phyloP scores from a whole-genome alignment of 2,113 vertebrate genomes.

The Campylomormyrus numenius region DNA sequence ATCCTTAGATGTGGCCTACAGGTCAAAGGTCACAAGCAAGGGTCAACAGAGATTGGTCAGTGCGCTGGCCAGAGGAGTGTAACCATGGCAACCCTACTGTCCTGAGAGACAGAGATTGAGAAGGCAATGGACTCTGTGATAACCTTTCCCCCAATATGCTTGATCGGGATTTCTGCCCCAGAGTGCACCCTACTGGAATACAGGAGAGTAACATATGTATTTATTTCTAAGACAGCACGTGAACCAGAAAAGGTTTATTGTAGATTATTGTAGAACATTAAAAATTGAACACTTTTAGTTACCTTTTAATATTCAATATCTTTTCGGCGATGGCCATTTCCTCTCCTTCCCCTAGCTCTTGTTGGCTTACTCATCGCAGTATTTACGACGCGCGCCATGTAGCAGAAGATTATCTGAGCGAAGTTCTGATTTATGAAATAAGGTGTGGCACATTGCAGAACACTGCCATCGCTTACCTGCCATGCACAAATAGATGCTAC shows the following conservation, averaged over 20 bases:
- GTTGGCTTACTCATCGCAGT: background rate
- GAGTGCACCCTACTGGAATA: conserved; percentile 12
- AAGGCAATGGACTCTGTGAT: conserved; percentile 21
- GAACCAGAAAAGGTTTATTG: background rate
- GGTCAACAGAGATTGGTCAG: conserved; percentile 50
- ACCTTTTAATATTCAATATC: background rate
- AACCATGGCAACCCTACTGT: conserved; percentile 53
- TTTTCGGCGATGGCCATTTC: background rate
- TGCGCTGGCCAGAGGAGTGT: conserved; percentile 47
- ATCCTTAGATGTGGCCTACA: conserved; percentile 50
- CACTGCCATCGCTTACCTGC: background rate
- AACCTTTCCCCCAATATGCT: background rate
- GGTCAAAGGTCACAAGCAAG: conserved; percentile 57
- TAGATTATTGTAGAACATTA: background rate
- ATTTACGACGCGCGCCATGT: background rate
- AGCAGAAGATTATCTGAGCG: background rate
- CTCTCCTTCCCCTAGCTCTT: background rate
- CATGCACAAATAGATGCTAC: background rate
- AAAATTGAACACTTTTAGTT: background rate
- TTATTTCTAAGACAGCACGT: background rate
- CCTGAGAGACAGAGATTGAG: conserved; percentile 35
- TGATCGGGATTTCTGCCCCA: background rate
- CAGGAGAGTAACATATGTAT: background rate
- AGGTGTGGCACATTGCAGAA: background rate
- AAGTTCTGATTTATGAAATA: background rate